Percentiles rank a stretch among this genome's conserved stretches.
phyloP scores from a whole-genome alignment of 2,888 invertebrate species.

The Cantharis flavilabris region DNA sequence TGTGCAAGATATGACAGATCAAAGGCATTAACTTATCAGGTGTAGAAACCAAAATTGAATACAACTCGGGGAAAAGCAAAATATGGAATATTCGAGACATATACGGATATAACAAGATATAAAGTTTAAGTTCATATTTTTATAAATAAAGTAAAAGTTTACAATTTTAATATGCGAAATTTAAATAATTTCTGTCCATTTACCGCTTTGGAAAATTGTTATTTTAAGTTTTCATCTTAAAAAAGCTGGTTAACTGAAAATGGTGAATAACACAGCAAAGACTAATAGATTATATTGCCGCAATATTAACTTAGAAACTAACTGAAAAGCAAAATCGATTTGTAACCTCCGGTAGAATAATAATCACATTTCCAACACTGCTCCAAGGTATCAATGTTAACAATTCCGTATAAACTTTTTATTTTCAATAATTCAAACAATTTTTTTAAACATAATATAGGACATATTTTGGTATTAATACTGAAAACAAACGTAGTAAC shows the following conservation, averaged over 20 bases:
- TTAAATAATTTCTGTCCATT: neutral
- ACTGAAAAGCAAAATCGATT: neutral
- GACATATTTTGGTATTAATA: neutral
- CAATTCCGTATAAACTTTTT: neutral
- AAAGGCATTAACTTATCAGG: neutral
- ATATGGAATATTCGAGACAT: neutral
- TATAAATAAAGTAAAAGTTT: neutral
- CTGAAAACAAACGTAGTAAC: neutral
- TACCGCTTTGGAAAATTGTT: neutral
- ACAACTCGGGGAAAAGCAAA: neutral
- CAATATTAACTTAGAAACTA: neutral
- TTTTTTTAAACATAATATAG: neutral
- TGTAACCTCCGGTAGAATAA: neutral
- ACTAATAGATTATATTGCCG: neutral
- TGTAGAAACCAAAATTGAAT: neutral
- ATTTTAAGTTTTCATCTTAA: neutral
- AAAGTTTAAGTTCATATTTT: neutral
- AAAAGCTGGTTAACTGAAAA: neutral
- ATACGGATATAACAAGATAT: neutral
- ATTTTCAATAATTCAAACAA: neutral
- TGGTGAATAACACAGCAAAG: neutral
- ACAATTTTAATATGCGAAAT: neutral
- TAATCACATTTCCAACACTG: neutral
- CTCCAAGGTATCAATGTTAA: neutral
- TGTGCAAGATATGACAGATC: neutral